Conservation (phyloP, 2,113 vertebrate genomes). For the Charina bottae region DNA sequence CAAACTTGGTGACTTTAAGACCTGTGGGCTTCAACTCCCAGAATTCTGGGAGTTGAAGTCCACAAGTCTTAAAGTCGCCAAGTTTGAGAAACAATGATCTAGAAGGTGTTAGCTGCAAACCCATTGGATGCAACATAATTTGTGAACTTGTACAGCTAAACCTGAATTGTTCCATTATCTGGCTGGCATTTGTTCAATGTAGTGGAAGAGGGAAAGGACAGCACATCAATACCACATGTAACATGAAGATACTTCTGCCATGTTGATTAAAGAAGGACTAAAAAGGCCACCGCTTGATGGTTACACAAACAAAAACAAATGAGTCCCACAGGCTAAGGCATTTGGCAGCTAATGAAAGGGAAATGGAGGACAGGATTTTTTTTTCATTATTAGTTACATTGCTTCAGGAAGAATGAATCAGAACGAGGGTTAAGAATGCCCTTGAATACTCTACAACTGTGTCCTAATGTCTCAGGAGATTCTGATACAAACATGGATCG, state of each 20-base stretch:
- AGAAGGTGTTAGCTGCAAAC: not conserved
- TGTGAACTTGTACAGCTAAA: not conserved
- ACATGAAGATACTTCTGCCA: constrained; percentile 9
- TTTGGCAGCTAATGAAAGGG: constrained; percentile 37
- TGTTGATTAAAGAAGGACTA: constrained; percentile 38
- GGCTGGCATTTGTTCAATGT: constrained; percentile 22
- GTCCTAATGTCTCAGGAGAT: not conserved
- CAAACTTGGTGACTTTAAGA: no score
- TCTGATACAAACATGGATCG: not conserved
- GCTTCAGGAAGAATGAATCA: fast-evolving
- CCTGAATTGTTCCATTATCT: not conserved
- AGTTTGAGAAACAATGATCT: not conserved
- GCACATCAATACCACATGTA: constrained; percentile 23
- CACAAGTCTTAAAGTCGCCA: not conserved
- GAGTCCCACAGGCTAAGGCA: not conserved
- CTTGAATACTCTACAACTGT: fast-evolving
- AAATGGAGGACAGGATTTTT: constrained; percentile 15
- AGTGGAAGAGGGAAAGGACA: constrained; percentile 48
- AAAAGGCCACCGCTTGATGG: constrained; percentile 32
- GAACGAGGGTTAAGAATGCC: not conserved
- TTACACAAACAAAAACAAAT: constrained; percentile 48
- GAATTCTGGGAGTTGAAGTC: no score
- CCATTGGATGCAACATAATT: not conserved
- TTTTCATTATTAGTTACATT: not conserved
- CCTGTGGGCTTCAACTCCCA: no score